phyloP scores from a whole-genome alignment of 2,797 vertebrate species.

The Meda fulgida region DNA sequence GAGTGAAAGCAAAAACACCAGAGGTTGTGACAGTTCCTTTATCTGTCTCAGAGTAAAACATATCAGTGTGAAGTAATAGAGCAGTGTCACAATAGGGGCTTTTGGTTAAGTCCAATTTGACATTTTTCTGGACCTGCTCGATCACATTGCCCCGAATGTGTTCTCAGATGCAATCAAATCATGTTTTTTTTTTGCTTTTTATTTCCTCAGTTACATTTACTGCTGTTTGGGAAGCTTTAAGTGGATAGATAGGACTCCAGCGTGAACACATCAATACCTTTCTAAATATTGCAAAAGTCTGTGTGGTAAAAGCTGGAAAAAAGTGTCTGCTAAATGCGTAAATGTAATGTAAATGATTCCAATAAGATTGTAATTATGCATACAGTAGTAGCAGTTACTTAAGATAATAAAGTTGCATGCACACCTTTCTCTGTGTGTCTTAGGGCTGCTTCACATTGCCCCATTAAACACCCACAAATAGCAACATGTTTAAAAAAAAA shows the following conservation, averaged over 20 bases:
- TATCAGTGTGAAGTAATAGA: constrained; percentile 14
- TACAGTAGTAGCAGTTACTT: not conserved
- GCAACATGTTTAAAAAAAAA: not conserved
- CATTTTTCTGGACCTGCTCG: not conserved
- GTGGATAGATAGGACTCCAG: not conserved
- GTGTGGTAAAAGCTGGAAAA: not conserved
- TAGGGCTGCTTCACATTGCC: not conserved
- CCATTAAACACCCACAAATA: not conserved
- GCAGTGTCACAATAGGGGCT: constrained; percentile 7
- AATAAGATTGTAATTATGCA: not conserved
- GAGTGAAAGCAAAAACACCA: constrained; percentile 7
- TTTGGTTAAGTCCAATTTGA: not conserved
- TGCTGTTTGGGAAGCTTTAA: not conserved
- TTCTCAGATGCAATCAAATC: not conserved
- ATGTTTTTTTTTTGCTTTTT: not conserved
- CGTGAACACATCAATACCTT: not conserved
- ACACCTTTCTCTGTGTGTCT: not conserved
- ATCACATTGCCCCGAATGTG: not conserved
- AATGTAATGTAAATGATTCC: not conserved
- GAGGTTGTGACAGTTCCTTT: constrained; percentile 21
- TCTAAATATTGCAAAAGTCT: not conserved
- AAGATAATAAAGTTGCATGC: not conserved
- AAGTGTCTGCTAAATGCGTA: not conserved
- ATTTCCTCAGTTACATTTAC: not conserved
- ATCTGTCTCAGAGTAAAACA: constrained; percentile 15